phyloP scores from a whole-genome alignment of 2,888 invertebrate genomes.

The Gastrophysa polygoni region DNA sequence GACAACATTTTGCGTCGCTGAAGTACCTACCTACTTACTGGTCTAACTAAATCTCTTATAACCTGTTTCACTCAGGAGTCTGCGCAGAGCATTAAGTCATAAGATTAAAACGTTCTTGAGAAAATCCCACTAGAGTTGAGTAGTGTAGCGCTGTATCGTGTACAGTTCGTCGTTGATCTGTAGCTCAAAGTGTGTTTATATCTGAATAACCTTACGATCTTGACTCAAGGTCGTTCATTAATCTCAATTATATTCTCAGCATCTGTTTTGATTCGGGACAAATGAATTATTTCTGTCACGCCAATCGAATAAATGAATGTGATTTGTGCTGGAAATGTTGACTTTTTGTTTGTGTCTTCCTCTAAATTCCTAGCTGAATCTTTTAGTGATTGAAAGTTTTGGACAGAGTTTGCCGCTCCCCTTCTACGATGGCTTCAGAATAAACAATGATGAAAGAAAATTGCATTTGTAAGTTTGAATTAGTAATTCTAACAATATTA shows the following conservation, averaged over 20 bases:
- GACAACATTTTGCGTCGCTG: not conserved
- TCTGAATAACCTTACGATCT: constrained; percentile 11
- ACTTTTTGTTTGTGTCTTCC: not conserved
- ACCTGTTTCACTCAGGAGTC: constrained; percentile 3
- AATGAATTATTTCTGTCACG: not conserved
- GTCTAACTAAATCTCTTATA: not conserved
- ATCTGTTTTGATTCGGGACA: not conserved
- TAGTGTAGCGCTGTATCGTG: not conserved
- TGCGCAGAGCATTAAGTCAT: not conserved
- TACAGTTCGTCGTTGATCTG: not conserved
- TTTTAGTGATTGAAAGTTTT: not conserved
- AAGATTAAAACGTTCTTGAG: not conserved
- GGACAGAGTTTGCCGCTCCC: not conserved
- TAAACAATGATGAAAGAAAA: constrained; percentile 1
- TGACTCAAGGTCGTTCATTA: constrained; percentile 13
- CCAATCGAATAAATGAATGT: not conserved
- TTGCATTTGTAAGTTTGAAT: not conserved
- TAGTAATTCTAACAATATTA: not conserved
- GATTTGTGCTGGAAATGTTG: constrained; percentile 1
- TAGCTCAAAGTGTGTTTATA: not conserved
- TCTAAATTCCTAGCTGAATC: not conserved
- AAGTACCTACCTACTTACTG: not conserved
- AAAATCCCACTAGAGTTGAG: constrained; percentile 3
- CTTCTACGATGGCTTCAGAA: not conserved
- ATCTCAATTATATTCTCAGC: not conserved